Evolutionary conservation across 2,797 vertebrate species (phyloP).

Genomic region (Enteromius fasciolatus): DNA sequence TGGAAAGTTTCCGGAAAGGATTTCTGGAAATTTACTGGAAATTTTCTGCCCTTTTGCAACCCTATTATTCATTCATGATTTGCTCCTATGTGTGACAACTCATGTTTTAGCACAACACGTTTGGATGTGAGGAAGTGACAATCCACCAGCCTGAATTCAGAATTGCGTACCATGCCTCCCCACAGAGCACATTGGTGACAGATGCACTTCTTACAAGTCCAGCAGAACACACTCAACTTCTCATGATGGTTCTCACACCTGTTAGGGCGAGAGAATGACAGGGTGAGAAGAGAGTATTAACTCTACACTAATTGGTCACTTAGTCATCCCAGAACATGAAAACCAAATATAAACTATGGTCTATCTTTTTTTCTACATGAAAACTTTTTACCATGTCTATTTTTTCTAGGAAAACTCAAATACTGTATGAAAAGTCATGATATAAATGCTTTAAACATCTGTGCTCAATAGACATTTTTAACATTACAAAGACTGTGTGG

Average conservation of each 20-base stretch:
- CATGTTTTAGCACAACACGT: background rate
- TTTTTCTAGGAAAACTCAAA: background rate
- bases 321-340: background rate
- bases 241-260: constrained; percentile 99
- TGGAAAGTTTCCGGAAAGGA: no score
- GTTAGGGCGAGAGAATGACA: constrained; percentile 27
- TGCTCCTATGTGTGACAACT: background rate
- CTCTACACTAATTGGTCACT: constrained; percentile 8
- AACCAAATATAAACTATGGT: background rate
- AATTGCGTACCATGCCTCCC: constrained; percentile 93
- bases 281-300: background rate
- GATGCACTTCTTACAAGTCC: constrained; percentile 99
- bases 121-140: constrained; percentile 50
- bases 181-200: constrained; percentile 98
- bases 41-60: no score
- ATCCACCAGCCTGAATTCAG: background rate
- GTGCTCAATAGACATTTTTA: background rate
- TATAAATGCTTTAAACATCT: background rate
- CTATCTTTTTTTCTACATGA: background rate
- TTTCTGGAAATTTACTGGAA: no score
- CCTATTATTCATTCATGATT: constrained; percentile 6
- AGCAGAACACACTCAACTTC: constrained; percentile 98
- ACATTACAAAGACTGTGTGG: background rate
- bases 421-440: background rate
- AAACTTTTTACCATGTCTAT: background rate